Evolutionary conservation across 1,140 invertebrate genomes (phyloP), one percentile per base, ranked within the genome.

Genomic region (Delia radicum): DNA sequence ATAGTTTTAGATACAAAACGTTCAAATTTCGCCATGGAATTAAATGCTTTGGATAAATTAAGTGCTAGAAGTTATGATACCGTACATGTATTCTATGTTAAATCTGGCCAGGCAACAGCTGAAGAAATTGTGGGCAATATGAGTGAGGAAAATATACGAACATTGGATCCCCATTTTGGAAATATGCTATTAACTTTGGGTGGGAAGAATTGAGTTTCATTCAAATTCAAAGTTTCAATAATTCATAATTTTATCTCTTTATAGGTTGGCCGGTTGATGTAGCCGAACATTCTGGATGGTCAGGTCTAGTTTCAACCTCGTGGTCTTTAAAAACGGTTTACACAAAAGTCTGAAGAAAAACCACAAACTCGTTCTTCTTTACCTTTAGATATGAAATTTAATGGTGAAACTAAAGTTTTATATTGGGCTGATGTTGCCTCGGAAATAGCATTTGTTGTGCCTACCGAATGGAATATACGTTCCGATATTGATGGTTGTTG

Each of bases 361-460:
- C 80, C 46, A 13, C 10, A 10, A 12, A 72, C 63, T 65, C 27
- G 61, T 28, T 71, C 67, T 2, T n/a, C n/a, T 24, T 26, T 21
- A 77, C 81, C 84, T 85, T 81, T 80, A 81, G 81, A 83, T 24
- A 65, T 79, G 0, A 81, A 79, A 74, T 85, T 80, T 55, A 83
- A 83, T 78, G 93, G 92, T 0, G 88, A 90, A 18, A 89, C 90
- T 61, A 89, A 92, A 79, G 92, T 97, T 1, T 86, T 99, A 3
- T 98, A 98, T 87, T 99, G 97, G 97, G 94, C 96, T n/a, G 97
- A 99, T 87, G 93, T 95, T 0, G 94, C 92, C 28, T 95, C 95
- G 2, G 97, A 99, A 88, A 92, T 99, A 74, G 96, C 96, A 0
- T 98, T 99, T 88, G 91, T 98, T 62, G 94, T 98, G 24, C 97